Percentiles rank a stretch among this genome's conserved stretches.
Conservation (phyloP, 2,113 vertebrate species). For the Lepisosteus osseus region DNA sequence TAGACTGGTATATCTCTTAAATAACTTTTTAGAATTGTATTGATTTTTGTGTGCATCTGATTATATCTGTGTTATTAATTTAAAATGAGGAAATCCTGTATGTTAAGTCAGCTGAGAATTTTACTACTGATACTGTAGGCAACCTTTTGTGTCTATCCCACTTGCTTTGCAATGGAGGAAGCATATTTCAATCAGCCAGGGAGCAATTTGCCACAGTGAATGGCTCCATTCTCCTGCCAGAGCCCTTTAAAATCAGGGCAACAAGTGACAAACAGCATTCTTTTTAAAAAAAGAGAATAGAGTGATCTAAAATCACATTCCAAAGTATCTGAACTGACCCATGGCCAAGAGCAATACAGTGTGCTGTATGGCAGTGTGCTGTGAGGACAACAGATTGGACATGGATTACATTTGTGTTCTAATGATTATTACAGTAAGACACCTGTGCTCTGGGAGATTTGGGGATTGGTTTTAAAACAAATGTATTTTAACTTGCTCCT, state of each 20-base stretch:
- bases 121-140: conserved; percentile 31
- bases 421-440: background rate
- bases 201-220: conserved; percentile 72
- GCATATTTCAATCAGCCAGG: conserved; percentile 32
- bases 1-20: background rate
- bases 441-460: too few relatives aligned
- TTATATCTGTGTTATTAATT: background rate
- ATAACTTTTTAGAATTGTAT: background rate
- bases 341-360: background rate
- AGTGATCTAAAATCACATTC: conserved; percentile 1
- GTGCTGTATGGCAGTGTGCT: background rate
- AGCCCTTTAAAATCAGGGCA: conserved; percentile 69
- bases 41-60: background rate
- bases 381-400: background rate
- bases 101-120: too few relatives aligned
- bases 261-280: conserved; percentile 54
- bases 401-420: background rate
- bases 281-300: conserved; percentile 3
- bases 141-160: conserved; percentile 53
- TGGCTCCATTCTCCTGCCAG: conserved; percentile 59
- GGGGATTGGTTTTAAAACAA: too few relatives aligned
- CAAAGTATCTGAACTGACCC: background rate
- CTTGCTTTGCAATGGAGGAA: conserved; percentile 35
- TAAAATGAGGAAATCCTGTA: too few relatives aligned
- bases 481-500: too few relatives aligned